Evolutionary conservation across 37 sponge, comb jelly and placozoan genomes (phyloP), one percentile per base, ranked within the genome.

Genomic region (Halisarca cf. caerulea): DNA sequence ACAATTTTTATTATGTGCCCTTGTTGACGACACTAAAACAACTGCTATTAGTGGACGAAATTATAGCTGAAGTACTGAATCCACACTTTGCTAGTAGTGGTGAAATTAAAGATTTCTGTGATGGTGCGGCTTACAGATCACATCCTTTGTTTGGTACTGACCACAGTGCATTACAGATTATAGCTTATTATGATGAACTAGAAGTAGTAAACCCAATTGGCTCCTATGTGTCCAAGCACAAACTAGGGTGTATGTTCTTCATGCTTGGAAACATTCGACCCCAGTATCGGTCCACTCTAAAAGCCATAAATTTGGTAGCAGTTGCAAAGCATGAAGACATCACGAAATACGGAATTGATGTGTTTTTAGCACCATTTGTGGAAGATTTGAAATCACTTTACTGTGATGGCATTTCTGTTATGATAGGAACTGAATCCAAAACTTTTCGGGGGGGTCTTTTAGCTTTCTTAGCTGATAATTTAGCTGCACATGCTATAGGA

Each of bases 111-210:
- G 89, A 88, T 78, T 88, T 88, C 47, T 83, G 84, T 66, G 84
- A 88, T 82, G 89, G 89, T 33, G 8, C 80, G 34, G 40, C 45
- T 2, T 83, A 33, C 36, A 60, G 23, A 44, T 24, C 41, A 23
- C 89, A 89, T 39, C 82, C 85, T 18, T 35, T 89, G 35, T 89
- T 89, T 54, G 51, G 81, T 58, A 83, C 58, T 47, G 84, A 84
- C 41, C 59, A 27, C n/a, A 30, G 25, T 72, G 89, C 85, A 4
- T 72, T 89, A 44, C 89, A 89, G 68, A 80, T 89, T 33, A 80
- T 89, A 62, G 89, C 81, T 11, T 89, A 84, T 41, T 89, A 80
- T 27, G 84, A 88, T 88, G 89, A 88, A 79, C 58, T 88, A 1
- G 84, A 88, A 77, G 83, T 88, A 34, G 59, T 25, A 20, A 89